Evolutionary conservation across 1,140 invertebrate genomes (phyloP).

Genomic region (Pseudomyrmex sp.): DNA sequence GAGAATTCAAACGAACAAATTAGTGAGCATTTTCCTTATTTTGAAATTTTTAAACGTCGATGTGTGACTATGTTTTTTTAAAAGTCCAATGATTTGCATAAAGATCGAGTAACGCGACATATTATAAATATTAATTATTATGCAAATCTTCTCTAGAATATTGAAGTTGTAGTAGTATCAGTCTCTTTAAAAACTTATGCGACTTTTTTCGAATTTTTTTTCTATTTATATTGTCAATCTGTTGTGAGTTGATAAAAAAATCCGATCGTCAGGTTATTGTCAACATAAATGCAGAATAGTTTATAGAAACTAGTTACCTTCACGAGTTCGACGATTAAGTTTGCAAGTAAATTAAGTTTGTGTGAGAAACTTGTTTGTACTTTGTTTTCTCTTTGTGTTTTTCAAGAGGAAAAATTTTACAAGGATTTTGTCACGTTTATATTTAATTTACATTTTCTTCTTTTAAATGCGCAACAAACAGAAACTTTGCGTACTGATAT

Average conservation of each 20-base stretch:
- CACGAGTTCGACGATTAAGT: too few species aligned
- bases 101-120: neutral
- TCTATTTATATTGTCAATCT: neutral
- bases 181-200: constrained; percentile 12
- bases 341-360: too few species aligned
- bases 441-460: neutral
- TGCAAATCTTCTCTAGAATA: neutral
- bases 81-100: constrained; percentile 8
- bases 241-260: neutral
- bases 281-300: neutral
- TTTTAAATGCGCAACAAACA: neutral
- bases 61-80: neutral
- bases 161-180: neutral
- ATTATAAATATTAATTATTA: constrained; percentile 38
- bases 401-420: neutral
- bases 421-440: too few species aligned
- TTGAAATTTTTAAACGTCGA: neutral
- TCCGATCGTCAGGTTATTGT: neutral
- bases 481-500: neutral
- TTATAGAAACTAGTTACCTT: too few species aligned
- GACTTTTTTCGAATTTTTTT: neutral
- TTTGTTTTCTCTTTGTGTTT: too few species aligned
- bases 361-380: too few species aligned
- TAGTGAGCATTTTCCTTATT: neutral
- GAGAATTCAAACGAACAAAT: neutral